phyloP scores from a whole-genome alignment of 2,888 invertebrate species.

The Cylindroiulus punctatus region DNA sequence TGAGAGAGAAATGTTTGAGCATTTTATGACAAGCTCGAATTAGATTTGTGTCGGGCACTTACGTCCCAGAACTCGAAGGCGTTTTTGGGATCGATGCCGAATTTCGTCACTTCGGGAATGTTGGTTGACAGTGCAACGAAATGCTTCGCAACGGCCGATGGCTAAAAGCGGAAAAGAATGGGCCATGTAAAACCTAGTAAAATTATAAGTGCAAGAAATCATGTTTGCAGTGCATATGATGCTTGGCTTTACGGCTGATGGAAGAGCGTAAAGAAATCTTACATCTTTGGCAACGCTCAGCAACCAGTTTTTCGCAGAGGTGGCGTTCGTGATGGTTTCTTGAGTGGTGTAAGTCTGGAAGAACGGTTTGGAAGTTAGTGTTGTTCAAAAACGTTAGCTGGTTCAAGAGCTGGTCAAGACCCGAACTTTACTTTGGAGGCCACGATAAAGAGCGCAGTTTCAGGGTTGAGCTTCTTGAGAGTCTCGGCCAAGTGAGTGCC shows the following conservation, averaged over 20 bases:
- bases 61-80: conserved; percentile 99
- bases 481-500: conserved; percentile 97
- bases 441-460: conserved; percentile 96
- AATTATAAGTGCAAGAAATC: no score
- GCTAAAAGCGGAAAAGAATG: conserved; percentile 62
- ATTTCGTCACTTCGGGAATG: conserved; percentile 89
- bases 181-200: no score
- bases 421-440: conserved; percentile 82
- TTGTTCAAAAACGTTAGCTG: neutral
- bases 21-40: neutral
- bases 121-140: conserved; percentile 99
- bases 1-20: neutral
- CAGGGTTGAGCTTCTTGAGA: conserved; percentile 86
- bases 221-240: no score
- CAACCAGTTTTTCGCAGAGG: conserved; percentile 97
- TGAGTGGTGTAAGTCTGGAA: conserved; percentile 89
- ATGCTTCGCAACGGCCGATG: conserved; percentile 86
- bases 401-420: neutral
- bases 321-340: conserved; percentile 99
- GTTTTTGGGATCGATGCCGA: conserved; percentile 95
- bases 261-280: conserved; percentile 64
- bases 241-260: neutral
- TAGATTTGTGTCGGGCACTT: conserved; percentile 62
- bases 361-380: no score
- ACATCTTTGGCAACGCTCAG: conserved; percentile 86